These are phyloP conservation scores for Wiebesia pumilae DNA, from an alignment of 1,140 invertebrate species.

Conservation along the genomic window DNA sequence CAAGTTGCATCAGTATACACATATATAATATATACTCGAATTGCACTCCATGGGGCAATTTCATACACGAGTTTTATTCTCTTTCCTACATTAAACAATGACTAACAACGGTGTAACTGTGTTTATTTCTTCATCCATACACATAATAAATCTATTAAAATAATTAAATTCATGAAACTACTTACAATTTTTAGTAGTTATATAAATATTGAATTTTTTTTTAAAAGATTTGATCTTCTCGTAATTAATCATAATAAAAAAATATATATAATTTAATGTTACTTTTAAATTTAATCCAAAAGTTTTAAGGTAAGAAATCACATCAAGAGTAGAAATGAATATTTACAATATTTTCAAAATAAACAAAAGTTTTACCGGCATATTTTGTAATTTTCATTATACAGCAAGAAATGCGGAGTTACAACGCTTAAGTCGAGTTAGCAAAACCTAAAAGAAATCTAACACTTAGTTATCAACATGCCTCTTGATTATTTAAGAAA, in stretches of 20 bases:
- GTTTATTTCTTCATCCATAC: background rate
- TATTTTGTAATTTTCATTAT: background rate
- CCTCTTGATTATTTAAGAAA: constrained; percentile 18
- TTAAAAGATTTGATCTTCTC: constrained; percentile 4
- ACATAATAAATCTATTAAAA: constrained; percentile 5
- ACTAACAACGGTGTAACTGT: constrained; percentile 14
- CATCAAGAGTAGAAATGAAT: background rate
- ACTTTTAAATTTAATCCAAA: background rate
- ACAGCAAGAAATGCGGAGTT: background rate
- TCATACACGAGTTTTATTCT: constrained; percentile 11
- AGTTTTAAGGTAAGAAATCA: background rate
- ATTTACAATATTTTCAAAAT: background rate
- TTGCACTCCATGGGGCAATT: constrained; percentile 40
- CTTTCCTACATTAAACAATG: constrained; percentile 17
- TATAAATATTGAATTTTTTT: background rate
- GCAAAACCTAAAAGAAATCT: constrained; percentile 12
- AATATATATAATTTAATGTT: background rate
- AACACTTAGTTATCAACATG: constrained; percentile 10
- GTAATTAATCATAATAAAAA: background rate
- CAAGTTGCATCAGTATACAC: constrained; percentile 43
- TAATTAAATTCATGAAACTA: background rate
- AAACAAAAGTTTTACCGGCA: background rate
- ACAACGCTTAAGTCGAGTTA: constrained; percentile 16
- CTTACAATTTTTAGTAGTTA: background rate
- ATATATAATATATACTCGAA: constrained; percentile 40